Evolutionary conservation across 1,140 invertebrate species (phyloP), one percentile per base, ranked within the genome.

Genomic region (Drosophila jambulina): DNA sequence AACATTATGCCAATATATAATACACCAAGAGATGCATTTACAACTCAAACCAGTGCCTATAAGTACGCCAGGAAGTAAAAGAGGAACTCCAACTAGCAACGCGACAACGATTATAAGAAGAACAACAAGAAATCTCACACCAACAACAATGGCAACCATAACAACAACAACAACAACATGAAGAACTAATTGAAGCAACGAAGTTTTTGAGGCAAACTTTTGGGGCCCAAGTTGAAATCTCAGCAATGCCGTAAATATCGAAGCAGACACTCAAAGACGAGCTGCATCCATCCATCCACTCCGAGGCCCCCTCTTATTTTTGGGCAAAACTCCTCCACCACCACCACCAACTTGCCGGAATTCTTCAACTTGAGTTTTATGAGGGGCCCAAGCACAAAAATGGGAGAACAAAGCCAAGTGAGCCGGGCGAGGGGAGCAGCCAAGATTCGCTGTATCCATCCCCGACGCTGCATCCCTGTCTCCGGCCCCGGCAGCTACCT

Each of bases 221-320:
- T 71, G 34, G 53, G 49, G 34, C 48, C 45, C 65, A 78, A 78
- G 51, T 69, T 78, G 43, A 78, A 78, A 78, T 78, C 76, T 78
- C 76, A 78, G 76, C 67, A 56, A 63, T 78, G 76, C 61, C 76
- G 76, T 78, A 78, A 78, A 78, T 72, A 72, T 78, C 75, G 76
- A 78, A 40, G 76, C 65, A 78, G 75, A 63, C 76, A 70, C 74
- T 77, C 74, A 75, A 51, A 65, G 64, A 49, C 56, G 54, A 51
- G 57, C 46, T 48, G 46, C 51, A 69, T 49, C 32, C 48, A 54
- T 23, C 48, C 60, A 53, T 17, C 29, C 19, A 10, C n/a, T 13
- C 25, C 13, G 4, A n/a, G 13, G 13, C 7, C n/a, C 29, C 38
- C 21, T 21, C 13, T 17, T 29, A 34, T 38, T 27, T 17, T 10